Evolutionary conservation across 2,888 invertebrate species (phyloP), one percentile per base, ranked within the genome.

Genomic region (Orthosia incerta): DNA sequence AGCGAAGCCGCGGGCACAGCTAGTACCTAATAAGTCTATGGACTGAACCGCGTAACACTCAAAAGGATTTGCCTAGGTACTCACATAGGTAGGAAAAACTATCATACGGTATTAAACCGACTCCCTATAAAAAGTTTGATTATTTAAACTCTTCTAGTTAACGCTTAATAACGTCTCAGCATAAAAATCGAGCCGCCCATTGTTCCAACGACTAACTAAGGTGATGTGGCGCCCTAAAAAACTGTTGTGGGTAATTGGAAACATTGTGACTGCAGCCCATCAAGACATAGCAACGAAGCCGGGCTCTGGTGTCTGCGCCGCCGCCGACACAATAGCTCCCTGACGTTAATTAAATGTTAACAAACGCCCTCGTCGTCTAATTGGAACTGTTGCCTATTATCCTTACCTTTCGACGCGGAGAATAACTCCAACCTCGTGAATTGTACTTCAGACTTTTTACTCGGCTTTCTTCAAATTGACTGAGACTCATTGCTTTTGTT

Each of bases 261-360:
- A 91, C 90, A 88, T 91, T 91, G 90, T 91, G 92, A 91, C 92
- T 93, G 93, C 90, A 93, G 82, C 90, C 89, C 89, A 88, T 89
- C 89, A 88, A 91, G 87, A 88, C 86, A 85, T 79, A 85, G 86
- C 82, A 74, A 84, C 80, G 82, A 82, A 91, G 92, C 90, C 90
- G 89, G 91, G 89, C 89, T 91, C 92, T 90, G 90, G 90, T 93
- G 93, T 90, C 91, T 88, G 82, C 84, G 87, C 85, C 91, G 91
- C 89, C 90, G 91, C 91, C 93, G 90, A 94, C 94, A 95, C 96
- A 96, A 96, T 95, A 91, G 93, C 94, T 93, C 91, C 91, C 93
- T 94, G 93, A 94, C 95, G 95, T 95, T 96, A 96, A 96, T 96
- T 95, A 96, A 96, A 96, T 96, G 96, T 95, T 96, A 96, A 96